phyloP scores from a whole-genome alignment of 2,888 invertebrate species.

The Melolontha melolontha region DNA sequence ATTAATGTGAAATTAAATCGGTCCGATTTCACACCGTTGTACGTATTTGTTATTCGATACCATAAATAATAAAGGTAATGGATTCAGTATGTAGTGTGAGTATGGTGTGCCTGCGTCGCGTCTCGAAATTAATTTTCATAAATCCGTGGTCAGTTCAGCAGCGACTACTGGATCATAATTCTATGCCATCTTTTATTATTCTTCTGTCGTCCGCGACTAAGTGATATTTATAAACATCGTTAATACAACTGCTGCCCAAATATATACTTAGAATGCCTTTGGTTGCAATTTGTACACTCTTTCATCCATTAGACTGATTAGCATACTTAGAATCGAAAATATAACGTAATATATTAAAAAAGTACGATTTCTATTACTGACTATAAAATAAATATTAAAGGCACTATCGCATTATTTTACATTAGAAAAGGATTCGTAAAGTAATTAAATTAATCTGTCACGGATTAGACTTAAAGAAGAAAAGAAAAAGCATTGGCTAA shows the following conservation, averaged over 20 bases:
- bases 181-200: slow-evolving; percentile 47
- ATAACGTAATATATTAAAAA: no score
- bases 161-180: slow-evolving; percentile 50
- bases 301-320: no score
- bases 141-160: slow-evolving; percentile 48
- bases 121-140: slow-evolving; percentile 50
- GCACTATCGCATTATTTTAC: no score
- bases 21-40: slow-evolving; percentile 54
- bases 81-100: slow-evolving; percentile 40
- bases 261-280: not conserved
- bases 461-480: no score
- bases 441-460: no score
- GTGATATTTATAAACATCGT: slow-evolving; percentile 46
- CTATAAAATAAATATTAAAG: no score
- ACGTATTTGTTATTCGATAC: slow-evolving; percentile 51
- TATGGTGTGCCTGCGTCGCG: slow-evolving; percentile 22
- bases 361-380: no score
- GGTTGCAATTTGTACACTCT: no score
- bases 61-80: slow-evolving; percentile 51
- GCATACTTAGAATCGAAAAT: no score
- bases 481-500: no score
- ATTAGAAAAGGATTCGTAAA: no score
- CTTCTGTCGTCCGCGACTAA: slow-evolving; percentile 48
- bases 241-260: slow-evolving; percentile 36
- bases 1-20: slow-evolving; percentile 53